Conservation (phyloP, 2,113 vertebrate species). For the Catharus minimus region DNA sequence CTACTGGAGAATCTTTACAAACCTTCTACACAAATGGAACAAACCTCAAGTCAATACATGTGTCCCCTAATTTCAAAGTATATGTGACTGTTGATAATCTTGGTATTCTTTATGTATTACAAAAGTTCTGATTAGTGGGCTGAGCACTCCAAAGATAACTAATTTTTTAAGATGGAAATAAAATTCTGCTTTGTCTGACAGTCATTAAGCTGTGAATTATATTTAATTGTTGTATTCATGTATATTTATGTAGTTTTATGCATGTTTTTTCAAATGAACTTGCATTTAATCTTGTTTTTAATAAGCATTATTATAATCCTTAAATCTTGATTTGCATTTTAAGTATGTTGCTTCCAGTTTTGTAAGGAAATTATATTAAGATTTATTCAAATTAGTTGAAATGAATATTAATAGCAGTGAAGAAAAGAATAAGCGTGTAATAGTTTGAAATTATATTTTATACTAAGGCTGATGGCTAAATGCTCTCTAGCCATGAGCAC, state of each 20-base stretch:
- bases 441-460: not conserved
- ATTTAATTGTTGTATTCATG: constrained; percentile 28
- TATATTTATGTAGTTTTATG: constrained; percentile 27
- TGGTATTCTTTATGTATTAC: constrained; percentile 92
- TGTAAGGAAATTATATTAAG: constrained; percentile 28
- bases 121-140: constrained; percentile 71
- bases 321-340: constrained; percentile 30
- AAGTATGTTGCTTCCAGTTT: constrained; percentile 25
- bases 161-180: constrained; percentile 6
- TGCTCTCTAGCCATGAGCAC: not conserved
- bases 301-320: constrained; percentile 21
- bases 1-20: constrained; percentile 86
- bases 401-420: constrained; percentile 8
- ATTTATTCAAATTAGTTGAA: constrained; percentile 42
- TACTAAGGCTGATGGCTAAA: not conserved
- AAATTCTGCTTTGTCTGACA: not conserved
- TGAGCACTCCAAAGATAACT: not conserved
- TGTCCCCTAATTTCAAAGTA: constrained; percentile 86
- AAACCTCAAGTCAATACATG: constrained; percentile 88
- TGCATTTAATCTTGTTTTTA: constrained; percentile 57
- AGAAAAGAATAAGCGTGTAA: not conserved
- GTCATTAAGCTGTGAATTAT: constrained; percentile 71
- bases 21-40: constrained; percentile 92
- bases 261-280: constrained; percentile 24
- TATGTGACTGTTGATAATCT: constrained; percentile 95